Base-by-base conservation (phyloP, 2,797 vertebrate species). In the Leptatherina wallacei region DNA sequence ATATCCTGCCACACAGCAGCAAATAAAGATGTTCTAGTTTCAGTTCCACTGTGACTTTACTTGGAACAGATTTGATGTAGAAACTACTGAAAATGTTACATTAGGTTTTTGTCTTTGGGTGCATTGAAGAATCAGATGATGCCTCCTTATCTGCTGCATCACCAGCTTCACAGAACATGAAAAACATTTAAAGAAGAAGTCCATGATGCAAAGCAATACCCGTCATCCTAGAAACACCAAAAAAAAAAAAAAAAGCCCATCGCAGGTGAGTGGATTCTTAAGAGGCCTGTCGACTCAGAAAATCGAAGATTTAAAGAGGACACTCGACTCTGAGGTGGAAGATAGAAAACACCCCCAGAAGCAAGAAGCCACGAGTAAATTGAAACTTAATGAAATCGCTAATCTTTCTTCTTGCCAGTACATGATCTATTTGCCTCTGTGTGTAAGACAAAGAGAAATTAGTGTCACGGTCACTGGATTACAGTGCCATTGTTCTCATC, bases 321-420 rank as follows among this genome's bases (percentile, higher is more conserved):
- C 38, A n/a, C 6, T 61, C 35, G 69, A 77, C 61, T 83, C 61
- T 70, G 38, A 80, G 47, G 3, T 49, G 36, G 40, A 0, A 16
- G 27, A 60, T 58, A 61, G 36, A 71, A 59, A 79, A 78, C 22
- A 59, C 40, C 36, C 68, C 6, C 47, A 36, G 42, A 22, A 69
- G 57, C 57, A 65, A 69, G 57, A 56, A 80, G 13, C 10, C 40
- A 1, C 1, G 42, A 65, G 49, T 52, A 77, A 84, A 88, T 85
- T 81, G 73, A 88, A 83, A 83, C 67, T 75, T 88, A 82, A 86
- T 81, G 84, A 90, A 82, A 87, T 67, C 59, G 75, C 75, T 85
- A 72, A 88, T 86, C 70, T 73, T 81, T 87, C 81, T 77, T 66
- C 65, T 73, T 49, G 68, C 73, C 20, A 1, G 64, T 44, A 14